Percentiles rank a stretch among this genome's conserved stretches.
Conservation (phyloP, 2,888 invertebrate genomes). For the Heterodera filipjevi region DNA sequence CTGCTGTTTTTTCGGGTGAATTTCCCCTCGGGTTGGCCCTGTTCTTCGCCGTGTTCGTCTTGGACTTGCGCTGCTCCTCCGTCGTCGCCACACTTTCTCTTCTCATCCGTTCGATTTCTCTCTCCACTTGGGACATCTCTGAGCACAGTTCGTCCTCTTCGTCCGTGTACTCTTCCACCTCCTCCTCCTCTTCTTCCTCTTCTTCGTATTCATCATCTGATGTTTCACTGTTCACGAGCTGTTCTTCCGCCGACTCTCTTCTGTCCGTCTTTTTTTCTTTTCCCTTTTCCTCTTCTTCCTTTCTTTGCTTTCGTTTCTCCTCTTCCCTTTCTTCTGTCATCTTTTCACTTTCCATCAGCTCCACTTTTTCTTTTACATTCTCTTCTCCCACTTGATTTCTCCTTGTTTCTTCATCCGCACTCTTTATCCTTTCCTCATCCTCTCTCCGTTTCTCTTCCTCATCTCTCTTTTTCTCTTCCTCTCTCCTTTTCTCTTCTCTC, state of each 20-base stretch:
- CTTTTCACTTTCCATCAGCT: too few relatives aligned
- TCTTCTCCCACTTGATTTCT: not conserved
- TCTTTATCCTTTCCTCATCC: not conserved
- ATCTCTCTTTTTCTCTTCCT: not conserved
- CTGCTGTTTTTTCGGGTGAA: not conserved
- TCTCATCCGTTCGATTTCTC: conserved; percentile 26
- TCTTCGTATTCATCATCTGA: conserved; percentile 12
- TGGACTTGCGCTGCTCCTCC: not conserved
- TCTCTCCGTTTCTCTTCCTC: not conserved
- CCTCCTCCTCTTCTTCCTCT: conserved; percentile 17
- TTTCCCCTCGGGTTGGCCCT: not conserved
- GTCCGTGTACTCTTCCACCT: conserved; percentile 19
- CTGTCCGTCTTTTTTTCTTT: not conserved
- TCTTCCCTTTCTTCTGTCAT: not conserved
- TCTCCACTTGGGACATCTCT: conserved; percentile 25
- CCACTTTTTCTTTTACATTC: not conserved
- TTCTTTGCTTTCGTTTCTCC: not conserved
- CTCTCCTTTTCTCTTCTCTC: not conserved
- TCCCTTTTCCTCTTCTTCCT: not conserved
- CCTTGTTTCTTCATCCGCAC: not conserved
- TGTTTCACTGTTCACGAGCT: conserved; percentile 14
- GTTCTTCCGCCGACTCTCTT: conserved; percentile 4
- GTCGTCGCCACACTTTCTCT: conserved; percentile 7
- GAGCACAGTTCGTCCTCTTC: not conserved
- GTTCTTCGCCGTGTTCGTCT: not conserved